Base-by-base conservation (phyloP, 2,113 vertebrate genomes). In the Zapus hudsonius region DNA sequence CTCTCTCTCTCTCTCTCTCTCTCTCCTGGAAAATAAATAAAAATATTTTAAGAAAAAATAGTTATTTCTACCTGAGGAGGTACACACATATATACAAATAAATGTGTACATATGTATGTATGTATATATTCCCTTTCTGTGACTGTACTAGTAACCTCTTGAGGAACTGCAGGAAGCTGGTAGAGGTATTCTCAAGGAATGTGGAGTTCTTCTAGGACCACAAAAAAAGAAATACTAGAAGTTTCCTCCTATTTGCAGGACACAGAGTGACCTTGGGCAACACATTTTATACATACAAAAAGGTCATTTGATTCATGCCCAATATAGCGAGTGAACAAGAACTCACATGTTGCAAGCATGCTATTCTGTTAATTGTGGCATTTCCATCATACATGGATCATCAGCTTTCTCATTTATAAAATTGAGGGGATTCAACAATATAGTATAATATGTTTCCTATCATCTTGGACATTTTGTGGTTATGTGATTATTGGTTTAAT, bases 401-500 rank as follows among this genome's bases (percentile, higher is more conserved):
- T 91, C 63, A 92, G 55, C 33, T 91, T 91, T 63, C 63, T 89
- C 64, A 38, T 94, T 86, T 93, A 73, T 89, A 70, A 78, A 91
- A 94, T 93, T 88, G 88, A 86, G 61, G 52, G 42, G 19, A n/a
- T 93, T 80, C 42, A 63, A 79, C 79, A 86, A 90, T 88, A 78
- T 74, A 86, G n/a, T n/a, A 85, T 52, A 47, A 76, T 64, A n/a
- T 70, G 72, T 61, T 95, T 91, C 47, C 36, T 92, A 63, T 83
- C 66, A 90, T 33, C 33, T 80, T 0, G 0, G 82, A 89, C 23
- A 63, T 85, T 86, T 91, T 90, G n/a, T 81, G 80, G 84, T 95
- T 94, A 78, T 86, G 84, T 33, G 63, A 94, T 94, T 79, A 93
- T 90, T 7, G 2, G 73, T 80, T 90, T 40, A 47, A 33, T 57